These are phyloP conservation scores for Apamea monoglypha DNA, from an alignment of 2,888 invertebrate genomes.

Conservation along the genomic window DNA sequence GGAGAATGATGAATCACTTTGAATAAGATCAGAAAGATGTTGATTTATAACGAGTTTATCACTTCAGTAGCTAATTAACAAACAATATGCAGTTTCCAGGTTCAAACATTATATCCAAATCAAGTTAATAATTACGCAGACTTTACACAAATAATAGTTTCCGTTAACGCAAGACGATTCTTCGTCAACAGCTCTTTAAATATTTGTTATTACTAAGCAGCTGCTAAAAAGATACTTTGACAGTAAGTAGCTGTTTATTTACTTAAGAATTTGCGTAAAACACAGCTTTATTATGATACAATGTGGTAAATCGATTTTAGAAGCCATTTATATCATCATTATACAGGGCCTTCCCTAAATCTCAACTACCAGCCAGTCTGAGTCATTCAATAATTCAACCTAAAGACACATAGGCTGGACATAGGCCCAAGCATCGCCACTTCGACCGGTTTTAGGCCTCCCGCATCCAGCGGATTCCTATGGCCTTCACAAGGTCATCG, in stretches of 20 bases:
- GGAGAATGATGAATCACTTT: too few species aligned
- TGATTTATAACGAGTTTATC: background rate
- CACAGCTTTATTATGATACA: slow-evolving; percentile 1
- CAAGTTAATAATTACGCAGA: background rate
- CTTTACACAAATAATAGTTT: slow-evolving; percentile 13
- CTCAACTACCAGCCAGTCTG: too few species aligned
- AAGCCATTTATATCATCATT: background rate
- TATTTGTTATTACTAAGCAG: slow-evolving; percentile 16
- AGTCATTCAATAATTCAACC: too few species aligned
- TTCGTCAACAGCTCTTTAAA: slow-evolving; percentile 21
- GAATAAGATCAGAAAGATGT: too few species aligned
- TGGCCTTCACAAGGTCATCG: too few species aligned
- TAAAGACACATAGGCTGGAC: too few species aligned
- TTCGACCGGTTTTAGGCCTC: too few species aligned
- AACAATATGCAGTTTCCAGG: background rate
- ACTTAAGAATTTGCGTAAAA: slow-evolving; percentile 9
- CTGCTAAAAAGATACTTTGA: background rate
- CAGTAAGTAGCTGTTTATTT: background rate
- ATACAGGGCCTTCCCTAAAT: too few species aligned
- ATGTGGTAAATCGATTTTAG: background rate
- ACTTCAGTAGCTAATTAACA: background rate
- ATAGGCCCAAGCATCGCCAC: too few species aligned
- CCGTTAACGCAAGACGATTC: slow-evolving; percentile 1
- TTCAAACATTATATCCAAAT: background rate
- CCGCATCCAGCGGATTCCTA: too few species aligned